Evolutionary conservation across 2,888 invertebrate genomes (phyloP).

Genomic region (Spisula subtruncata): DNA sequence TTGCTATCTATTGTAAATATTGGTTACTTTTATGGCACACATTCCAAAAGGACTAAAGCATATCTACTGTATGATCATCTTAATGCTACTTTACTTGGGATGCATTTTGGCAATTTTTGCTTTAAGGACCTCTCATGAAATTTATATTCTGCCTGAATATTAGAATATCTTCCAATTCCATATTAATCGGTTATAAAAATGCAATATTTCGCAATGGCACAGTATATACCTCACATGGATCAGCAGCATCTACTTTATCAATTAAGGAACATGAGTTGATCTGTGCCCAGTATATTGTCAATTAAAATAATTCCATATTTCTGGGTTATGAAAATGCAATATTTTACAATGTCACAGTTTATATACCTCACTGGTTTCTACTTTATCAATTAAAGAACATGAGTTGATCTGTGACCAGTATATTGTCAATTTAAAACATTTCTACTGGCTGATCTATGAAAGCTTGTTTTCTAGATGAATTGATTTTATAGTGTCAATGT

Average conservation of each 20-base stretch:
- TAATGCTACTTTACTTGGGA: too few relatives aligned
- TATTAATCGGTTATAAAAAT: background rate
- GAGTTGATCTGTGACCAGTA: constrained; percentile 5
- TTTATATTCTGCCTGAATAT: too few relatives aligned
- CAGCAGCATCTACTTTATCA: background rate
- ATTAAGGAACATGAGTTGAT: constrained; percentile 15
- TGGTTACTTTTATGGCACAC: too few relatives aligned
- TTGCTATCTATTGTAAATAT: background rate
- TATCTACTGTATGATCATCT: too few relatives aligned
- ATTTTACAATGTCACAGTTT: background rate
- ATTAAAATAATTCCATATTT: background rate
- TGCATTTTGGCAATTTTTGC: too few relatives aligned
- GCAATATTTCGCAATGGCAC: background rate
- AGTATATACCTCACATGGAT: background rate
- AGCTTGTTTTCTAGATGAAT: constrained; percentile 7
- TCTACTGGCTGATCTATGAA: background rate
- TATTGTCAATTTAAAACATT: background rate
- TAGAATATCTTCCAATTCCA: too few relatives aligned
- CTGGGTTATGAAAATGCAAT: background rate
- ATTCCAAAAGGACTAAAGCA: too few relatives aligned
- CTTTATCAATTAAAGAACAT: constrained; percentile 12
- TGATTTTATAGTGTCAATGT: constrained; percentile 18
- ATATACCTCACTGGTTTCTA: background rate
- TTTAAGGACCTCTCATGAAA: too few relatives aligned
- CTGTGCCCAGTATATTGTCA: constrained; percentile 7